Base-by-base conservation (phyloP, 2,888 invertebrate species). In the Poecilus cupreus region DNA sequence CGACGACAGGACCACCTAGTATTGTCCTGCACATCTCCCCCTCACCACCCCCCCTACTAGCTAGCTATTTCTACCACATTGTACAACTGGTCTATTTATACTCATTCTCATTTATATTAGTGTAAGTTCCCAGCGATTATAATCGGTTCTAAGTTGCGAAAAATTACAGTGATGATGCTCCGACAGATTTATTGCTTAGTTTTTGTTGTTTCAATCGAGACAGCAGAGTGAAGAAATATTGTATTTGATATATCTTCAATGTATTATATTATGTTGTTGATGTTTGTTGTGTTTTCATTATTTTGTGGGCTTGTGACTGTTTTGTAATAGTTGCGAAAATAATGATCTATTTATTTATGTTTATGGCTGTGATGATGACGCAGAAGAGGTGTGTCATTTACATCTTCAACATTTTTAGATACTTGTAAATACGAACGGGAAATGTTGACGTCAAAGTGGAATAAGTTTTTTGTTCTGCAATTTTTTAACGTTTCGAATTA, bases 51-150 rank as follows among this genome's bases (percentile, higher is more conserved):
- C 24, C 3, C 26, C 60, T n/a, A n/a, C n/a, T 13, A 11, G 22
- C 4, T 26, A 26, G n/a, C 60, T 60, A 60, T 60, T 60, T 32
- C 13, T 16, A 60, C 3, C 26, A 1, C 16, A 26, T 68, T 68
- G 64, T 68, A 32, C 64, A 68, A 68, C 64, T 68, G 6, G 8
- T n/a, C 37, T 68, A 68, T 68, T 68, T 68, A 16, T 68, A 24
- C 24, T 24, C n/a, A 16, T 0, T 24, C 11, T 8, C 18, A 5
- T 8, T 3, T 51, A 18, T 54, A n/a, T 4, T 22, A 22, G 20
- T 22, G 60, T 26, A n/a, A 13, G 49, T 60, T 32, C 22, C 16
- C 22, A 22, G 60, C 26, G 60, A 60, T 60, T 60, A 60, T 60
- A 26, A 60, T 60, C 60, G 60, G 26, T 60, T 13, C 13, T n/a